phyloP scores from a whole-genome alignment of 2,113 vertebrate species.

The rabbit (Oryctolagus cuniculus) region DNA sequence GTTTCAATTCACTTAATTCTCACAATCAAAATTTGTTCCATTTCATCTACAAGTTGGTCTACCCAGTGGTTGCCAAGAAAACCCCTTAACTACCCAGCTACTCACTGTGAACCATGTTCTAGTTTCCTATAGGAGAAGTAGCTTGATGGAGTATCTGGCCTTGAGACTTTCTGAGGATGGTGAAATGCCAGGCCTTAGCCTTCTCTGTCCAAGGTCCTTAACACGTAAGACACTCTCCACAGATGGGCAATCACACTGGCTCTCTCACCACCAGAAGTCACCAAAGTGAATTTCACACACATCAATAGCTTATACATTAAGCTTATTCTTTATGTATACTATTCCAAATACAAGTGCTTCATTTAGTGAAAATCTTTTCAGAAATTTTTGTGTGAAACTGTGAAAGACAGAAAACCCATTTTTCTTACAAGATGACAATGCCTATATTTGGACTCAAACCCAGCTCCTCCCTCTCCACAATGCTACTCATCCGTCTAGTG shows the following conservation, averaged over 20 bases:
- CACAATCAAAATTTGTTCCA: background rate
- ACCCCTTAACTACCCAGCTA: background rate
- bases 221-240: background rate
- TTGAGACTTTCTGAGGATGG: background rate
- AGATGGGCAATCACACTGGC: background rate
- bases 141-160: background rate
- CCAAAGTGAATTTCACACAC: background rate
- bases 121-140: background rate
- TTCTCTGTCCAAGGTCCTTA: constrained; percentile 74
- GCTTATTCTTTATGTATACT: background rate
- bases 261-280: constrained; percentile 35
- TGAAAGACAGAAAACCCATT: background rate
- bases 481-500: background rate
- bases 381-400: background rate
- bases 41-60: background rate
- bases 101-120: background rate
- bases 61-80: background rate
- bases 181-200: background rate
- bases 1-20: constrained; percentile 36
- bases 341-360: background rate
- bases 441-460: background rate
- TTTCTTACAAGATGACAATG: background rate
- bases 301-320: background rate
- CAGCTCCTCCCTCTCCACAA: background rate
- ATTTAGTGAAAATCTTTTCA: background rate